These are phyloP conservation scores for Aethina tumida DNA, from an alignment of 1,140 invertebrate species.

Conservation along the genomic window DNA sequence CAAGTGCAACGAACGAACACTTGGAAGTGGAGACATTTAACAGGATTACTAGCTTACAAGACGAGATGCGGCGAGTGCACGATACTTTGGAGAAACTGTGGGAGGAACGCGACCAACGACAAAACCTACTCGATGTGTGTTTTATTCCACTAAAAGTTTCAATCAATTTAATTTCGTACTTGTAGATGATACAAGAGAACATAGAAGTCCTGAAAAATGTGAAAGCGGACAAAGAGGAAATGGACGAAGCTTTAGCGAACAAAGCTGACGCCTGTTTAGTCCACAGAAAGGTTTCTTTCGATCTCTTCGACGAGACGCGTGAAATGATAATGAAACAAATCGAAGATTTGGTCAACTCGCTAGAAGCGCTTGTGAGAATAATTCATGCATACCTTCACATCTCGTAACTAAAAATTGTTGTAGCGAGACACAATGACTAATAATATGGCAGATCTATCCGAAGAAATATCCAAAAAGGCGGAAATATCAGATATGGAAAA, in stretches of 20 bases:
- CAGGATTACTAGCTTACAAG: too few relatives aligned
- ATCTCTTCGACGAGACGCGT: conserved; percentile 55
- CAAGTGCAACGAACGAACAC: too few relatives aligned
- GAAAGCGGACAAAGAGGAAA: conserved; percentile 55
- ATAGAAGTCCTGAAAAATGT: conserved; percentile 32
- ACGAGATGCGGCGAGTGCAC: conserved; percentile 33
- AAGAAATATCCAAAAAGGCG: too few relatives aligned
- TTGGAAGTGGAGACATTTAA: too few relatives aligned
- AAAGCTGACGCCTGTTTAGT: conserved; percentile 57
- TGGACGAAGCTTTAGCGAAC: conserved; percentile 56
- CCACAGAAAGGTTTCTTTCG: conserved; percentile 58
- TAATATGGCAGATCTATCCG: too few relatives aligned
- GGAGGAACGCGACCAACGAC: conserved; percentile 31
- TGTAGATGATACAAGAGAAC: conserved; percentile 27
- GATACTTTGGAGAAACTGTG: conserved; percentile 28
- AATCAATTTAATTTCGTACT: background rate
- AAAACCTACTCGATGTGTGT: conserved; percentile 23
- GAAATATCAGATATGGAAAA: too few relatives aligned
- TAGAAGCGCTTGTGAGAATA: too few relatives aligned
- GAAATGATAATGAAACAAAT: conserved; percentile 50
- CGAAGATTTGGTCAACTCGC: too few relatives aligned
- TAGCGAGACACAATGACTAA: too few relatives aligned
- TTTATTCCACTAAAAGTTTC: background rate
- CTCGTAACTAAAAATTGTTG: too few relatives aligned
- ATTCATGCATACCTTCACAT: too few relatives aligned